These are phyloP conservation scores for Clamator glandarius DNA, from an alignment of 2,797 vertebrate genomes.

Conservation along the genomic window DNA sequence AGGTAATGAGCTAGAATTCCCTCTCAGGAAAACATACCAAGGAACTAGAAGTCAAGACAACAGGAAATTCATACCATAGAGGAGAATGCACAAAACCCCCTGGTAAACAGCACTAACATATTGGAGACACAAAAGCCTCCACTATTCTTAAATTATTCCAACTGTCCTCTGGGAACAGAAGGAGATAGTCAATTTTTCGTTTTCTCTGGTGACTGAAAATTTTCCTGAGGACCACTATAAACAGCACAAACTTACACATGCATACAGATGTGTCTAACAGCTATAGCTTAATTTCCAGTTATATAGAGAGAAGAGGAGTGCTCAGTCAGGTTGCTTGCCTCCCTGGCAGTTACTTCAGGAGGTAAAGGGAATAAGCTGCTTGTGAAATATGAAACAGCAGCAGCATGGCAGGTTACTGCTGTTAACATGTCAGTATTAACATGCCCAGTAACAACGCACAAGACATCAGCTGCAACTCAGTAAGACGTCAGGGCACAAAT, in stretches of 20 bases:
- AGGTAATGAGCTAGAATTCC: background rate
- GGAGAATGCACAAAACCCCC: background rate
- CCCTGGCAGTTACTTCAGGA: background rate
- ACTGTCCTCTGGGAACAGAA: background rate
- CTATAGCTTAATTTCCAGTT: background rate
- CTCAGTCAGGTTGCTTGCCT: background rate
- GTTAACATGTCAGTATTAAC: background rate
- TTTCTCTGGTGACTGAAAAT: background rate
- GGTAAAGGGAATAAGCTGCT: background rate
- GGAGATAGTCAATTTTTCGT: background rate
- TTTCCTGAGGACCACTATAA: background rate
- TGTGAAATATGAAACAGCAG: constrained; percentile 34
- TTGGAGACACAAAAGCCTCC: background rate
- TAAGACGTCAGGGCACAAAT: background rate
- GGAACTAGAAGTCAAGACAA: background rate
- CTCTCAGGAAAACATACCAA: background rate
- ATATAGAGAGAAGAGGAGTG: background rate
- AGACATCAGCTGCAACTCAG: background rate
- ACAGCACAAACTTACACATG: background rate
- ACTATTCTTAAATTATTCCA: background rate
- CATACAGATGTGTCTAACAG: background rate
- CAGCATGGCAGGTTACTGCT: background rate
- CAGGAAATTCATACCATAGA: background rate
- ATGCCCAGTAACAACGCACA: background rate
- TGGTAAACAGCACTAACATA: background rate